These are phyloP conservation scores for Ectemnius continuus DNA, from an alignment of 2,888 invertebrate genomes.

Conservation along the genomic window DNA sequence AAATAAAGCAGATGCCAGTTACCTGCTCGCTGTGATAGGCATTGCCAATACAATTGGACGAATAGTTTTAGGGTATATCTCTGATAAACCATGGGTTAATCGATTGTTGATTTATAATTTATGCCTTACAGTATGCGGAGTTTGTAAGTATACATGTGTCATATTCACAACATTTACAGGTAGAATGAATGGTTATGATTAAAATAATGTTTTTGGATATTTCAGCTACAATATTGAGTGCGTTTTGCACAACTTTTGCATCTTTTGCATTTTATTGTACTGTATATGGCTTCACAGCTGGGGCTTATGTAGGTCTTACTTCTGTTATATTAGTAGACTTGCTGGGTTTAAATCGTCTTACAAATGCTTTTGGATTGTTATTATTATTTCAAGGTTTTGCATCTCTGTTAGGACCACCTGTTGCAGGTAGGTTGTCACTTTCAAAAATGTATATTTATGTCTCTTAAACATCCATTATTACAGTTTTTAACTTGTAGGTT, in stretches of 20 bases:
- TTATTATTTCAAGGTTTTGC: constrained; percentile 96
- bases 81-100: constrained; percentile 95
- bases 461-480: not conserved
- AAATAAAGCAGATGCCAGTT: constrained; percentile 80
- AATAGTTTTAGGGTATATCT: constrained; percentile 90
- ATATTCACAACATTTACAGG: not conserved
- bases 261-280: constrained; percentile 88
- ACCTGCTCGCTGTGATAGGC: constrained; percentile 89
- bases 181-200: not conserved
- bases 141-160: constrained; percentile 82
- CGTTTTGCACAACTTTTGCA: constrained; percentile 86
- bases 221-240: constrained; percentile 89
- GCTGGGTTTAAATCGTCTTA: constrained; percentile 93
- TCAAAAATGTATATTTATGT: not conserved
- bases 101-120: constrained; percentile 93
- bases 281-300: constrained; percentile 93
- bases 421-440: constrained; percentile 85
- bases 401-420: constrained; percentile 94
- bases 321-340: constrained; percentile 97
- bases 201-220: not conserved
- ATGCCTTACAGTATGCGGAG: constrained; percentile 92
- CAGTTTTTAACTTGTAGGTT: constrained; percentile 81
- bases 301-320: constrained; percentile 97
- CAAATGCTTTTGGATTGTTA: constrained; percentile 96
- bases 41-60: constrained; percentile 94